Percentiles rank a stretch among this genome's conserved stretches.
These are phyloP conservation scores for Panorpa germanica DNA, from an alignment of 2,888 invertebrate species.

Conservation along the genomic window DNA sequence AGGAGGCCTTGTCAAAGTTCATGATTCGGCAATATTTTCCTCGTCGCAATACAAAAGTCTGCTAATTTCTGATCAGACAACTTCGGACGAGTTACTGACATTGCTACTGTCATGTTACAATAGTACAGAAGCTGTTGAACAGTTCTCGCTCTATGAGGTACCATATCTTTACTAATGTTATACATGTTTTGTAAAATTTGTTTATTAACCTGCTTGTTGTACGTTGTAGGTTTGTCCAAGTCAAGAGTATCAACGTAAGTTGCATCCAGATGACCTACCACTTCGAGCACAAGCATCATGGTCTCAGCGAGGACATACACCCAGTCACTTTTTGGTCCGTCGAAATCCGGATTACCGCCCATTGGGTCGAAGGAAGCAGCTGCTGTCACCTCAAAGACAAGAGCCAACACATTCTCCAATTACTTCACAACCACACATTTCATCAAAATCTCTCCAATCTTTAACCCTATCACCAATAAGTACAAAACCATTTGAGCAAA, in stretches of 20 bases:
- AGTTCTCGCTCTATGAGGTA: constrained; percentile 77
- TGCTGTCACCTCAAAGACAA: constrained; percentile 21
- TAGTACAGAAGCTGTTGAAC: constrained; percentile 64
- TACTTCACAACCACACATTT: too few relatives aligned
- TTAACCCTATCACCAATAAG: too few relatives aligned
- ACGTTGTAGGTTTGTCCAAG: constrained; percentile 42
- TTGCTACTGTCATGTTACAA: constrained; percentile 71
- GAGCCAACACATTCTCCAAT: too few relatives aligned
- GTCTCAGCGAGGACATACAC: constrained; percentile 43
- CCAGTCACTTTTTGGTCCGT: constrained; percentile 67
- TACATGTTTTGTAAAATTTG: constrained; percentile 11
- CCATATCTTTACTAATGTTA: background rate
- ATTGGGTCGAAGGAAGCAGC: constrained; percentile 27
- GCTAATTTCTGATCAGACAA: constrained; percentile 74
- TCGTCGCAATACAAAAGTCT: constrained; percentile 87
- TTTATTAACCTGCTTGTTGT: constrained; percentile 9
- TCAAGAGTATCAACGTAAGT: constrained; percentile 72
- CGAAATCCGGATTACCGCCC: constrained; percentile 62
- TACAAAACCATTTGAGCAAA: too few relatives aligned
- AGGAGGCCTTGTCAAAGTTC: constrained; percentile 81
- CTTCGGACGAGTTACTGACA: constrained; percentile 71
- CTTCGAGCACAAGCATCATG: constrained; percentile 55
- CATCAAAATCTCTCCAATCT: too few relatives aligned
- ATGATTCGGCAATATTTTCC: constrained; percentile 79
- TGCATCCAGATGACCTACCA: constrained; percentile 74